A percentile compares a stretch with the other conserved stretches of the same genome.
Evolutionary conservation across 1,140 invertebrate species (phyloP).

Genomic region (Listronotus oregonensis): DNA sequence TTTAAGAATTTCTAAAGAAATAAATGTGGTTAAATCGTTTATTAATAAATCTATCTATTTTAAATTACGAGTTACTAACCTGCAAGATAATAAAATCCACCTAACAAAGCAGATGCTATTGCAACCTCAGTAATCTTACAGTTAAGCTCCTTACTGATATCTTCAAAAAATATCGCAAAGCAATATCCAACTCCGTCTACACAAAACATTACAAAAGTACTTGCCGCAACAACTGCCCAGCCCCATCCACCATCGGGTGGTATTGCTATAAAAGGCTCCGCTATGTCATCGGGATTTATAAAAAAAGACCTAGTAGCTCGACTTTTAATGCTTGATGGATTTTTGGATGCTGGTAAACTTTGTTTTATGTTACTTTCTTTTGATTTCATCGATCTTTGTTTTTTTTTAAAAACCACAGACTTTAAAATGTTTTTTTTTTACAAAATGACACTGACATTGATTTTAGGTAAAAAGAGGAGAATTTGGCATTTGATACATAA

Average conservation of each 20-base stretch:
- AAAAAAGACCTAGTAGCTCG: not conserved
- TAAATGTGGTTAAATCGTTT: no score
- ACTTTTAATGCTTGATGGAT: slow-evolving; percentile 7
- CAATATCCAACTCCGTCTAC: slow-evolving; percentile 81
- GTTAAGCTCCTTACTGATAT: slow-evolving; percentile 63
- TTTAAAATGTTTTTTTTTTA: no score
- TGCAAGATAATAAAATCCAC: slow-evolving; percentile 72
- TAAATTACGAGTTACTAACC: slow-evolving; percentile 57
- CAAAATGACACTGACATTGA: no score
- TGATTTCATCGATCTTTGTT: no score
- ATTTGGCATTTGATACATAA: no score
- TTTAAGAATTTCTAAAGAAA: no score
- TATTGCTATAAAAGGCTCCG: slow-evolving; percentile 54
- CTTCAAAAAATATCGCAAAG: slow-evolving; percentile 66
- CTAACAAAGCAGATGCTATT: slow-evolving; percentile 67
- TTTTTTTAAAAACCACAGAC: no score
- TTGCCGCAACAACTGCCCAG: slow-evolving; percentile 65
- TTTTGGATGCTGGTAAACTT: not conserved
- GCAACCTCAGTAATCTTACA: slow-evolving; percentile 63
- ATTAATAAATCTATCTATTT: no score
- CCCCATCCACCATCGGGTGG: slow-evolving; percentile 79
- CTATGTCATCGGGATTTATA: slow-evolving; percentile 5
- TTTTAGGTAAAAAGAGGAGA: no score
- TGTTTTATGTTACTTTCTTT: no score
- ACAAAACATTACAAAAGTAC: slow-evolving; percentile 67